Conservation (phyloP, 2,888 invertebrate genomes). For the Cantharis rufa region DNA sequence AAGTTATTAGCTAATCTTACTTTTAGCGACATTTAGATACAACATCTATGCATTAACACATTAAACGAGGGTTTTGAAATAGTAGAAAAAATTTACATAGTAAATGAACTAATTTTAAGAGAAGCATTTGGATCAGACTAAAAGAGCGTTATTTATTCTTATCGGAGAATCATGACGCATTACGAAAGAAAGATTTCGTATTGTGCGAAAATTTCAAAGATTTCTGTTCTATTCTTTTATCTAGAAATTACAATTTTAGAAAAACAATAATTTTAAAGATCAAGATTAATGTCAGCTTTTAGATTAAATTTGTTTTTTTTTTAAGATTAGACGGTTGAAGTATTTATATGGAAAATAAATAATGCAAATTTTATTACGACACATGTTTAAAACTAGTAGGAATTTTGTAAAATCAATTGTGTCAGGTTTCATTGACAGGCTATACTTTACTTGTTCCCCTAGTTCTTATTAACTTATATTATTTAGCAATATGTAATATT, state of each 20-base stretch:
- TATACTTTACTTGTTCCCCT: constrained; percentile 28
- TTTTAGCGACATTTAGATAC: not conserved
- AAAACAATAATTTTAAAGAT: not conserved
- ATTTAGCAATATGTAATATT: constrained; percentile 39
- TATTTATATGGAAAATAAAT: constrained; percentile 7
- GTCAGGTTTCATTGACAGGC: constrained; percentile 31
- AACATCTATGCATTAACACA: not conserved
- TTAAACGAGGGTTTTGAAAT: not conserved
- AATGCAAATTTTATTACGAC: constrained; percentile 6
- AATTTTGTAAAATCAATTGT: constrained; percentile 14
- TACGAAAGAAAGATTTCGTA: constrained; percentile 47
- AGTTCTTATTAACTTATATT: constrained; percentile 35
- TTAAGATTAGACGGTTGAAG: not conserved
- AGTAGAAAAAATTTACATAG: constrained; percentile 48
- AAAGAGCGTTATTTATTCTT: constrained; percentile 53
- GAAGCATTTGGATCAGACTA: constrained; percentile 52
- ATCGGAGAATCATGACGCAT: constrained; percentile 51
- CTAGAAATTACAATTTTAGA: constrained; percentile 37
- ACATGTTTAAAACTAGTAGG: not conserved
- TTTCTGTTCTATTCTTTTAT: constrained; percentile 42
- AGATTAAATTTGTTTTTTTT: not conserved
- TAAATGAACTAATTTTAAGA: constrained; percentile 53
- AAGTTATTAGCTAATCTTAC: not conserved
- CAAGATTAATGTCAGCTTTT: not conserved
- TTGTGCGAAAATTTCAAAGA: constrained; percentile 46